Evolutionary conservation across 2,113 vertebrate genomes (phyloP), one percentile per base, ranked within the genome.

Genomic region (Chrysemys picta): DNA sequence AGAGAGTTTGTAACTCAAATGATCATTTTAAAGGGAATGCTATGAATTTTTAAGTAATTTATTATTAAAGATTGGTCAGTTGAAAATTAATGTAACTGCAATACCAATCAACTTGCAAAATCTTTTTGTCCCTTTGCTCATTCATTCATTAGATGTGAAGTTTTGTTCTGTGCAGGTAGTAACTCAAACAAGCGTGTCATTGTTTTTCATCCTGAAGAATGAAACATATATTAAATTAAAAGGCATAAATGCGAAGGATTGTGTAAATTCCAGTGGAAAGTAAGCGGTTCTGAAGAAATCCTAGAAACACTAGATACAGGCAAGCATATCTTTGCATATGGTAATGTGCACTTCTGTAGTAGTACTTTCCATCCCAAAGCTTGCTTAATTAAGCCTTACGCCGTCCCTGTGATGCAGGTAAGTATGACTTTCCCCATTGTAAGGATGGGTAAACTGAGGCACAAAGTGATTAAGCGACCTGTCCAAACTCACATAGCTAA

Each of bases 71-170:
- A 52, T 82, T 91, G 91, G 87, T 57, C 29, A 84, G 24, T 88
- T 85, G 93, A 92, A 87, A 96, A 95, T 35, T 85, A 93, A 91
- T 95, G 90, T 96, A 93, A 95, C 88, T 84, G 76, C 24, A 4
- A 0, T 84, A 85, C 54, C 52, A 96, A 95, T 97, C 94, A 96
- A 96, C 79, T 89, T 93, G 87, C 80, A 92, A 94, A 96, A 95
- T 72, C 75, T 0, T 2, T 62, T 89, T 91, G 92, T 96, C 53
- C 84, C 93, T 56, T 31, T 93, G 85, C 80, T 95, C n/a, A 0
- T 93, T 97, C 89, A 83, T 96, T 96, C 89, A 75, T 91, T 90
- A 92, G 85, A 86, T 76, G 45, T 83, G 62, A 82, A 94, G 50
- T 69, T 91, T 52, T 82, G 6, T 92, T 89, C 84, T 93, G 85